phyloP scores from a whole-genome alignment of 2,888 invertebrate species.

The Agrenia bidenticulata region DNA sequence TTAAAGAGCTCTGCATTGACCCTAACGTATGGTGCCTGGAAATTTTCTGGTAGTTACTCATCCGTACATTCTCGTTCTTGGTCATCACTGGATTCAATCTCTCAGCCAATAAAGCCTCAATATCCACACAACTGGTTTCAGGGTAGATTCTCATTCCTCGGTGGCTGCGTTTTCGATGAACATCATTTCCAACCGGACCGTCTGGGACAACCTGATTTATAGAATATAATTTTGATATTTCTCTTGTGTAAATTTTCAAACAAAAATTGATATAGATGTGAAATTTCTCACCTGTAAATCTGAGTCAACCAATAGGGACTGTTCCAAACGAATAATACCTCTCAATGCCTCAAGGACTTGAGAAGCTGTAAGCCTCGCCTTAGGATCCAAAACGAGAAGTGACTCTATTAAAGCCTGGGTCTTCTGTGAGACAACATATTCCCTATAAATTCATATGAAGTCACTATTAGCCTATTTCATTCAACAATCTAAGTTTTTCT shows the following conservation, averaged over 20 bases:
- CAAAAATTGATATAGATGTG: too few relatives aligned
- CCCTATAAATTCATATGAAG: constrained; percentile 57
- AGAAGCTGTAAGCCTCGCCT: constrained; percentile 66
- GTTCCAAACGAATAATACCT: constrained; percentile 58
- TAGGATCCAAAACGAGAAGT: constrained; percentile 68
- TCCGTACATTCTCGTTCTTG: constrained; percentile 7
- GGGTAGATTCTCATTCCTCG: background rate
- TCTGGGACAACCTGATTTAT: constrained; percentile 37
- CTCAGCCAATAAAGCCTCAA: constrained; percentile 7
- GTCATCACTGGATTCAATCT: background rate
- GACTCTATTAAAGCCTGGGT: constrained; percentile 68
- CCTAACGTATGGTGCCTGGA: constrained; percentile 3
- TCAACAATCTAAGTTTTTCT: too few relatives aligned
- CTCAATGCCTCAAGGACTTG: constrained; percentile 67
- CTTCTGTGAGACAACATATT: constrained; percentile 64
- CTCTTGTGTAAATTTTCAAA: too few relatives aligned
- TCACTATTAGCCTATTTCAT: too few relatives aligned
- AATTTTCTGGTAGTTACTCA: background rate
- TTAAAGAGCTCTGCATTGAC: constrained; percentile 9
- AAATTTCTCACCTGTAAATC: constrained; percentile 55
- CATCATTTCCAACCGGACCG: background rate
- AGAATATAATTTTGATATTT: too few relatives aligned
- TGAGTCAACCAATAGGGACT: constrained; percentile 46
- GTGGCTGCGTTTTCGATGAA: background rate
- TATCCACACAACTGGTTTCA: background rate